Percentiles rank a stretch among this genome's conserved stretches.
These are phyloP conservation scores for Oreochromis aureus DNA, from an alignment of 2,113 vertebrate species.

Conservation along the genomic window DNA sequence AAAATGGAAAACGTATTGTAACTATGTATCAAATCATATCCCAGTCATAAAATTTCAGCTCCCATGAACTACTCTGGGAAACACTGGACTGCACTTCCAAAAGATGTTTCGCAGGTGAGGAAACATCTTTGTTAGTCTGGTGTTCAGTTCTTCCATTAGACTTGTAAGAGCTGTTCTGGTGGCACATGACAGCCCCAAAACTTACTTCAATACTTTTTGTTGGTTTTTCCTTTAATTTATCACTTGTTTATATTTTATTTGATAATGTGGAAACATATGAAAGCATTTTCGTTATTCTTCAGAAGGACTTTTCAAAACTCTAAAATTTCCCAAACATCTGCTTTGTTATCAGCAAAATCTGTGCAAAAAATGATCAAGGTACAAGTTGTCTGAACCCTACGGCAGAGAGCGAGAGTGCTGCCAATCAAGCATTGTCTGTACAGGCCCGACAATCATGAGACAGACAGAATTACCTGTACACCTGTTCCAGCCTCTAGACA, in stretches of 20 bases:
- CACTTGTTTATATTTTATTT: not conserved
- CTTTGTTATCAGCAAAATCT: not conserved
- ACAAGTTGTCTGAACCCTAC: not conserved
- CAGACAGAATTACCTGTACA: not conserved
- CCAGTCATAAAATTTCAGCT: not conserved
- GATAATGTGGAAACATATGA: not conserved
- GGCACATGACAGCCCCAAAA: not conserved
- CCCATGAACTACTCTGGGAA: not conserved
- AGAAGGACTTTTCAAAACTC: not conserved
- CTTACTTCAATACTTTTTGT: not conserved
- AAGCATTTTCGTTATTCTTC: not conserved
- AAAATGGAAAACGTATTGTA: not conserved
- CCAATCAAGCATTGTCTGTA: not conserved
- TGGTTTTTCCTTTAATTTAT: not conserved
- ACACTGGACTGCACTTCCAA: rapidly evolving
- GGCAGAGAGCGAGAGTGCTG: not conserved
- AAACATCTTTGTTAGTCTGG: not conserved
- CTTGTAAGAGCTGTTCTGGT: not conserved
- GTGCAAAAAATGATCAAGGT: not conserved
- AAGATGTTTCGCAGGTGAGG: not conserved
- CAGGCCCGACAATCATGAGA: not conserved
- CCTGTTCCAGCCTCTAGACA: not conserved
- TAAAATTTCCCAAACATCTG: not conserved
- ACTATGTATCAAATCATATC: not conserved
- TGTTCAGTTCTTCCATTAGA: not conserved